Evolutionary conservation across 1,140 invertebrate genomes (phyloP).

Genomic region (Campoletis sonorensis): DNA sequence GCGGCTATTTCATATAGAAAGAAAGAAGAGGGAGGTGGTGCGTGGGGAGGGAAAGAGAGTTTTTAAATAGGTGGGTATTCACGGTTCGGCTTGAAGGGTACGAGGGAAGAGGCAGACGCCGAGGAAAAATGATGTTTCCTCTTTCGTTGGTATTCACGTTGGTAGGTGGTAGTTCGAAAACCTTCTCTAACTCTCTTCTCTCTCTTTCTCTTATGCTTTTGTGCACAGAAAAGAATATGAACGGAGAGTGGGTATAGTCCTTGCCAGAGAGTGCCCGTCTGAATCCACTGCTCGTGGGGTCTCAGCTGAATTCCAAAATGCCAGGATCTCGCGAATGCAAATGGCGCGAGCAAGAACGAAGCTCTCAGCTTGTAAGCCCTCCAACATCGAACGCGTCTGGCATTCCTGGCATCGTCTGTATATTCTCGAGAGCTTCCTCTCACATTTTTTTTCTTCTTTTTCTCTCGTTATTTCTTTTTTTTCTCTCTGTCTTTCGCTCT

Average conservation of each 20-base stretch:
- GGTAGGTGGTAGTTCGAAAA: conserved; percentile 27
- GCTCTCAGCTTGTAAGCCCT: conserved; percentile 54
- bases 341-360: conserved; percentile 53
- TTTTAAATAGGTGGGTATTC: conserved; percentile 21
- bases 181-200: neutral
- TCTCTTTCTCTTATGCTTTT: neutral
- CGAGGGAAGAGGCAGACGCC: neutral
- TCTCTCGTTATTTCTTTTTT: neutral
- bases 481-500: too few relatives aligned
- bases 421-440: conserved; percentile 13
- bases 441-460: neutral
- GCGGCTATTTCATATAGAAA: conserved; percentile 17
- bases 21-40: too few relatives aligned
- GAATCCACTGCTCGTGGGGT: conserved; percentile 24
- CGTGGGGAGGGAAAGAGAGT: neutral
- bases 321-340: conserved; percentile 67
- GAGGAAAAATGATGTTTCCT: conserved; percentile 22
- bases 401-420: conserved; percentile 47
- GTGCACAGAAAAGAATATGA: neutral
- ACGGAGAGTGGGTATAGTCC: neutral
- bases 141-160: conserved; percentile 39
- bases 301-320: conserved; percentile 58
- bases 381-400: conserved; percentile 45
- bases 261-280: conserved; percentile 12
- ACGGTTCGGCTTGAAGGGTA: neutral